Base-by-base conservation (phyloP, 2,888 invertebrate genomes). In the Drosophila macrospina region DNA sequence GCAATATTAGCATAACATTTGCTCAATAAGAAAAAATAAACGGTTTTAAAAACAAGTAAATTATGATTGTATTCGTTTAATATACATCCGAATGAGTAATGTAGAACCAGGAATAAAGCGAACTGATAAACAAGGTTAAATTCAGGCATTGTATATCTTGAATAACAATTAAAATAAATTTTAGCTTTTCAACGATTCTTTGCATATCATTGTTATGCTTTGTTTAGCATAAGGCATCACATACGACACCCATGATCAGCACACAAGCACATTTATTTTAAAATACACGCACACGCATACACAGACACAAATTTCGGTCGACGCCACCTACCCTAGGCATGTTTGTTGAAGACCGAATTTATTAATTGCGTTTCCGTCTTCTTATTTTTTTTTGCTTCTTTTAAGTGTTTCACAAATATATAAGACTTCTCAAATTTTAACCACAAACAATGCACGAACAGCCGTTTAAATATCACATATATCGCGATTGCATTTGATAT, bases 241-340 rank as follows among this genome's bases (percentile, higher is more conserved):
- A 54, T 69, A 62, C 51, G 37, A 41, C 20, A 63, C 37, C 41
- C 24, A 72, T 37, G 74, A 74, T 74, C 79, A 16, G 4, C 45
- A 39, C n/a, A 4, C 50, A 41, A 15, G 15, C 20, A 41, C 28
- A 30, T 28, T 24, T 20, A 48, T 48, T 32, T 20, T 20, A 32
- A 50, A 13, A 34, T n/a, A 20, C 34, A 48, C 32, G n/a, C 8
- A 41, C 37, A 56, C 15, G 11, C 11, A 39, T 30, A 32, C 6
- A 48, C 16, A 44, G 15, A 42, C 34, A 50, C 10, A 15, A 16
- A 13, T 20, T 36, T 42, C 30, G 20, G 16, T 45, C 37, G 39
- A 71, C 55, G 54, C 48, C 63, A 84, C 84, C 63, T 78, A 88
- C 88, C 88, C 76, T 88, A 32, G 78, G 84, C 84, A 88, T 85